These are phyloP conservation scores for Drosophila koepferae DNA, from an alignment of 2,888 invertebrate species.

Conservation along the genomic window DNA sequence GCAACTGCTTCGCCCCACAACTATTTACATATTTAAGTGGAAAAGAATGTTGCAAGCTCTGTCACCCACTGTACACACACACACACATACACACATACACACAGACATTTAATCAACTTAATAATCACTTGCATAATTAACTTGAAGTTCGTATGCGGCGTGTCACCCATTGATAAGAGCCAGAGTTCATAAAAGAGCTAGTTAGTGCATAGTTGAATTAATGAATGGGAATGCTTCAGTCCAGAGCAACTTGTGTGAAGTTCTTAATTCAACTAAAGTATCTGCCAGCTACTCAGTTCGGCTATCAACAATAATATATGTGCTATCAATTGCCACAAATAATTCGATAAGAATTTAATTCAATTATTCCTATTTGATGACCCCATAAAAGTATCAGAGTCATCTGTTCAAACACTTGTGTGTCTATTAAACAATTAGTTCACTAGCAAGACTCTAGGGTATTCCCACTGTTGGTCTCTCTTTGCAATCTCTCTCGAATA, in stretches of 20 bases:
- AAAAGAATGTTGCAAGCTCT: conserved; percentile 28
- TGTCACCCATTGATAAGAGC: conserved; percentile 40
- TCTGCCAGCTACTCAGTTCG: neutral
- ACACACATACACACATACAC: conserved; percentile 2
- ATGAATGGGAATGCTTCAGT: neutral
- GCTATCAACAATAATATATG: neutral
- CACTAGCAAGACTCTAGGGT: neutral
- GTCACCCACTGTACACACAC: conserved; percentile 6
- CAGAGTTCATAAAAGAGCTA: conserved; percentile 11
- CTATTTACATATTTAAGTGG: conserved; percentile 9
- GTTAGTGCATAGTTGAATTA: conserved; percentile 8
- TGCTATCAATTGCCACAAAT: neutral
- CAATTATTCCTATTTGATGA: neutral
- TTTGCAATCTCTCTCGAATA: neutral
- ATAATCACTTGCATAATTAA: conserved; percentile 38
- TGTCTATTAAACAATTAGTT: neutral
- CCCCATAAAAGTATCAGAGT: neutral
- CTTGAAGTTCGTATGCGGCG: conserved; percentile 22
- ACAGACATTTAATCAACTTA: conserved; percentile 29
- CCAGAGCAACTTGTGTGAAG: neutral
- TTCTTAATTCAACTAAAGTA: neutral
- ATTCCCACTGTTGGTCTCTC: neutral
- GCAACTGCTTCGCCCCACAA: neutral
- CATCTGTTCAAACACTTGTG: neutral
- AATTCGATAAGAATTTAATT: neutral